These are phyloP conservation scores for Myotis brandtii DNA, from an alignment of 2,113 vertebrate genomes.

Conservation along the genomic window DNA sequence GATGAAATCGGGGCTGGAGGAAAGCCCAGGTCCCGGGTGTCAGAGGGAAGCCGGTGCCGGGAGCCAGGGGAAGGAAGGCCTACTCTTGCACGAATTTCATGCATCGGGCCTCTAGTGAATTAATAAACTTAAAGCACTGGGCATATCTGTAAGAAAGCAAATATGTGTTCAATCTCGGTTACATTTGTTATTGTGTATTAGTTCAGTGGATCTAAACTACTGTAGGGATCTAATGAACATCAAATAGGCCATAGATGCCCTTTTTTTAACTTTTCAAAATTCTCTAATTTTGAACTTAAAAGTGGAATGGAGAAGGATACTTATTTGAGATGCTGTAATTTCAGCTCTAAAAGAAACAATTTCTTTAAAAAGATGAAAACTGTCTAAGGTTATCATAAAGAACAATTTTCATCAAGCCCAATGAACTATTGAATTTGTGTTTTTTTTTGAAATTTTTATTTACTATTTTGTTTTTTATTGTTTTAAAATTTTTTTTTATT, in stretches of 20 bases:
- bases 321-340: background rate
- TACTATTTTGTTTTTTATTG: no score
- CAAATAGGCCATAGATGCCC: background rate
- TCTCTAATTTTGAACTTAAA: conserved; percentile 27
- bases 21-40: no score
- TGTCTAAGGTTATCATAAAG: background rate
- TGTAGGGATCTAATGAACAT: background rate
- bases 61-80: no score
- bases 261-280: conserved; percentile 49
- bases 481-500: no score
- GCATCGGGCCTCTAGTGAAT: background rate
- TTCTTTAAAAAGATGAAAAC: conserved; percentile 33
- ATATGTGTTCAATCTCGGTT: background rate
- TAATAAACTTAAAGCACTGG: background rate
- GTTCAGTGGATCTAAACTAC: background rate
- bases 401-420: background rate
- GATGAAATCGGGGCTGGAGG: no score
- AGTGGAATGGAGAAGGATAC: background rate
- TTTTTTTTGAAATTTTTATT: no score
- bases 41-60: no score
- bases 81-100: no score
- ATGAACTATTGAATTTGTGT: no score
- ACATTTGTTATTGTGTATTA: background rate
- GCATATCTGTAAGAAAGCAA: background rate
- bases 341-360: background rate